A percentile compares a stretch with the other conserved stretches of the same genome.
phyloP scores from a whole-genome alignment of 2,797 vertebrate genomes.

The Micromesistius poutassou region DNA sequence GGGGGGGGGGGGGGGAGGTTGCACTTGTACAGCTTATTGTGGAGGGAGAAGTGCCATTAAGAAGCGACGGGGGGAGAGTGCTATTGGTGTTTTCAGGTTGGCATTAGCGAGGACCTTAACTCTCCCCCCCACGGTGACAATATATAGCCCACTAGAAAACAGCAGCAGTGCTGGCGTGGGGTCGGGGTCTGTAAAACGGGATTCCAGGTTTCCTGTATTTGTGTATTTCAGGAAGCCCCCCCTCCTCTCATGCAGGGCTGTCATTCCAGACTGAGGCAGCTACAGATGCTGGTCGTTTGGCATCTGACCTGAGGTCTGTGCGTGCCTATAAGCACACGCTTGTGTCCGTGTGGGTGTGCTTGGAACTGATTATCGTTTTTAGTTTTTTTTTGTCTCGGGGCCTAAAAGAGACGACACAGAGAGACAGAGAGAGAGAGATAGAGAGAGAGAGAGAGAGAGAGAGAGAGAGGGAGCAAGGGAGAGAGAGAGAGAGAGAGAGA shows the following conservation, averaged over 20 bases:
- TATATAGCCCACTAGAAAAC: too few species aligned
- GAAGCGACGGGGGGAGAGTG: too few species aligned
- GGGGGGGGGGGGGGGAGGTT: too few species aligned
- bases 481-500: neutral
- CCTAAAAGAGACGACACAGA: neutral
- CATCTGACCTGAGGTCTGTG: conserved; percentile 30
- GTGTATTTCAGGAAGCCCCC: neutral
- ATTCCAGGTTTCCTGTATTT: neutral
- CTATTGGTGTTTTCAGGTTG: too few species aligned
- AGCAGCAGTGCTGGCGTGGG: too few species aligned
- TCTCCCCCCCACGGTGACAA: too few species aligned
- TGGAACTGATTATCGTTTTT: conserved; percentile 13
- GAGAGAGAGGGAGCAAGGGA: neutral
- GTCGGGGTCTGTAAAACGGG: too few species aligned
- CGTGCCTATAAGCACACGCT: conserved; percentile 26
- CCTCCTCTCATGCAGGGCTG: conserved; percentile 39
- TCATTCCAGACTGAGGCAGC: conserved; percentile 33
- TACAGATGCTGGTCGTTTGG: conserved; percentile 51
- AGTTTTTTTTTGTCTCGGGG: neutral
- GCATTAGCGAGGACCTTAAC: too few species aligned
- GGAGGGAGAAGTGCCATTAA: too few species aligned
- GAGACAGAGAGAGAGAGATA: neutral
- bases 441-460: too few species aligned
- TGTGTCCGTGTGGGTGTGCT: conserved; percentile 8
- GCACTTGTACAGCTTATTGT: neutral